These are phyloP conservation scores for Copidosoma floridanum DNA, from an alignment of 1,140 invertebrate genomes.

Conservation along the genomic window DNA sequence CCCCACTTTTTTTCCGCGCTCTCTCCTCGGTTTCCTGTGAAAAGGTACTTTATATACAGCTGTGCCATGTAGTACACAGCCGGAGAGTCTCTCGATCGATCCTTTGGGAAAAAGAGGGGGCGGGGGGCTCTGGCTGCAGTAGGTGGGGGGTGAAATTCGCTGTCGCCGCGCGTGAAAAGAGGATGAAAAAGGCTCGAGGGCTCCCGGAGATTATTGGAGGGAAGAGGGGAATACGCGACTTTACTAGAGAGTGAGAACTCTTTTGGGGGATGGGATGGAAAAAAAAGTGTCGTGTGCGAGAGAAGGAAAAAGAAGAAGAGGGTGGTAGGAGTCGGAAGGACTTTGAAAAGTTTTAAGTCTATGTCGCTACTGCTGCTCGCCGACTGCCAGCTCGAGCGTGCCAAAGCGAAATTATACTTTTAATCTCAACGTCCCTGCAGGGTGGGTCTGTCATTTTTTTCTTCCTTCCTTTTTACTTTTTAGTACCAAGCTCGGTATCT, in stretches of 20 bases:
- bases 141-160: slow-evolving; percentile 4
- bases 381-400: slow-evolving; percentile 27
- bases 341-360: slow-evolving; percentile 38
- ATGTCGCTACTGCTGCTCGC: slow-evolving; percentile 23
- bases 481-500: too few relatives aligned
- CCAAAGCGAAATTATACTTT: slow-evolving; percentile 38
- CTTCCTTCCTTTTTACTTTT: too few relatives aligned
- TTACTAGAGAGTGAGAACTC: too few relatives aligned
- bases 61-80: neutral
- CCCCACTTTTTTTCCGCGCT: too few relatives aligned
- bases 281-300: too few relatives aligned
- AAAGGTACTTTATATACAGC: neutral
- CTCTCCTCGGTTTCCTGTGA: too few relatives aligned
- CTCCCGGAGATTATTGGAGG: slow-evolving; percentile 13
- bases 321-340: slow-evolving; percentile 2
- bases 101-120: slow-evolving; percentile 32
- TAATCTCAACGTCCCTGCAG: slow-evolving; percentile 36
- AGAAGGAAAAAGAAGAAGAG: slow-evolving; percentile 11
- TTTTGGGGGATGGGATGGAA: too few relatives aligned
- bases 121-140: neutral
- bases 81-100: slow-evolving; percentile 29
- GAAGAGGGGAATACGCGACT: too few relatives aligned
- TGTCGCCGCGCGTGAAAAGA: slow-evolving; percentile 18
- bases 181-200: slow-evolving; percentile 20
- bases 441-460: too few relatives aligned